phyloP scores from a whole-genome alignment of 2,888 invertebrate species.

The Tanytarsus gracilentus region DNA sequence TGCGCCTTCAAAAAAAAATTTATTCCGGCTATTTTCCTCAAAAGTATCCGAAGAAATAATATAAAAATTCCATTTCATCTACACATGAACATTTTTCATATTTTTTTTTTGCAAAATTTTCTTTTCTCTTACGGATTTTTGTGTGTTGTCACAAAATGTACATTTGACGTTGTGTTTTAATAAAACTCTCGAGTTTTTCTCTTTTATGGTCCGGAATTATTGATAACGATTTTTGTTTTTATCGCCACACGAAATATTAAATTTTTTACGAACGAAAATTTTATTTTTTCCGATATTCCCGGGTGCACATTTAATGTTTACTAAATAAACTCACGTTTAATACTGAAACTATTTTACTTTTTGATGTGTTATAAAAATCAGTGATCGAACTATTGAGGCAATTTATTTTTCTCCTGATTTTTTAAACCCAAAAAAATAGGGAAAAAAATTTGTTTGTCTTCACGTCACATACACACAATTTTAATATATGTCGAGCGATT shows the following conservation, averaged over 20 bases:
- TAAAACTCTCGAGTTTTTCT: neutral
- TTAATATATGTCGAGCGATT: no score
- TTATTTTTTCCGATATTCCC: no score
- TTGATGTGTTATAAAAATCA: constrained; percentile 3
- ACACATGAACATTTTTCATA: constrained; percentile 20
- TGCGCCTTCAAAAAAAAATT: constrained; percentile 27
- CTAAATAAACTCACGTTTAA: constrained; percentile 28
- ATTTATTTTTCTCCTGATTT: no score
- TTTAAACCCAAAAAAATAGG: neutral
- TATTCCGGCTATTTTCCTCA: constrained; percentile 22
- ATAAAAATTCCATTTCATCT: constrained; percentile 22
- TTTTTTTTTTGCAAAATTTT: neutral
- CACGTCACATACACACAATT: no score
- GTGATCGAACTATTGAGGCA: constrained; percentile 1
- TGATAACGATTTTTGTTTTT: constrained; percentile 13
- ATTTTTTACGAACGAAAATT: neutral
- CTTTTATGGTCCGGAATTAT: constrained; percentile 7
- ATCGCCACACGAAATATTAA: neutral
- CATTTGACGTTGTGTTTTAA: neutral
- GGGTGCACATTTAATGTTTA: constrained; percentile 13
- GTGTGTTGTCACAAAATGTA: neutral
- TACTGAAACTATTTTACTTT: neutral
- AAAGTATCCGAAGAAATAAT: constrained; percentile 2
- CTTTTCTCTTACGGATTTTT: neutral
- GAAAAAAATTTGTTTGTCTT: no score